Base-by-base conservation (phyloP, 1,140 invertebrate genomes). In the Cyrtorhinus lividipennis region DNA sequence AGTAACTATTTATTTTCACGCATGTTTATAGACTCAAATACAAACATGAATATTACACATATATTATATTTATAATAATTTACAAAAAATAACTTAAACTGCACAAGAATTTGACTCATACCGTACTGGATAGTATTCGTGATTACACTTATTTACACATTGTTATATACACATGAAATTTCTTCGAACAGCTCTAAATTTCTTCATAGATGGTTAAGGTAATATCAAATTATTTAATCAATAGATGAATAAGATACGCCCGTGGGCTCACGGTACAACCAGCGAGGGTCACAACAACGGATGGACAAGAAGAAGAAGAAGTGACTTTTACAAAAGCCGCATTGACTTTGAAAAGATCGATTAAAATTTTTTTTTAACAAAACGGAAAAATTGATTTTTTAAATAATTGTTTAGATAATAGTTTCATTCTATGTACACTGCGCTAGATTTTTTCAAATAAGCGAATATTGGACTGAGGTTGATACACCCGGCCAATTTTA, bases 71-170 rank as follows among this genome's bases (percentile, higher is more conserved):
- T 63, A 58, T 63, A 63, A 38, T 63, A 63, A 63, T 63, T 63
- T 63, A 63, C 62, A 63, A 63, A 63, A 63, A 63, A 63, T 63
- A 63, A 63, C 62, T 63, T 63, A 63, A 63, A 63, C 44, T 63
- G 27, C 62, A 63, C 62, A 58, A 58, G 62, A 63, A 63, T 48
- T 59, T 57, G 56, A 56, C 56, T 62, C 56, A 48, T 57, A 63
- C 30, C 45, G 24, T 57, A 63, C 24, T 59, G 27, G 48, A 18
- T 30, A 57, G 46, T 45, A 63, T 63, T 20, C 27, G 23, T 24
- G 53, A 23, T 58, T 12, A 58, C 58, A 63, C n/a, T 48, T 61
- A 61, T 46, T 22, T 30, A 48, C 30, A 62, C 24, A 60, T 53
- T 62, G 13, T 53, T 62, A 53, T 62, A 62, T 62, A 62, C 61